Evolutionary conservation across 1,140 invertebrate species (phyloP).

Genomic region (Watersipora subatra): DNA sequence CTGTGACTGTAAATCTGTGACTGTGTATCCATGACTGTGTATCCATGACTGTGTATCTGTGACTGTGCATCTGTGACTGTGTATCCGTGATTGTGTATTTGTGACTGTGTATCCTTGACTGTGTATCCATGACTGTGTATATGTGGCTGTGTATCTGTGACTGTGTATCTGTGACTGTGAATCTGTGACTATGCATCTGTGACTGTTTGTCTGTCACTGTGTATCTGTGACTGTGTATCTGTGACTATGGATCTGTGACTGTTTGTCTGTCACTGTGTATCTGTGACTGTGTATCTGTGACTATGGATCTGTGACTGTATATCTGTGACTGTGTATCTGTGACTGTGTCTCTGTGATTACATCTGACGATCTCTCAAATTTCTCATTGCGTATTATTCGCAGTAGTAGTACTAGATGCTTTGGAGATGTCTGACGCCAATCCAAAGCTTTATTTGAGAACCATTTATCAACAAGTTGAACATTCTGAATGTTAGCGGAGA

Average conservation of each 20-base stretch:
- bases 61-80: neutral
- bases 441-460: no score
- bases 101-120: neutral
- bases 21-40: neutral
- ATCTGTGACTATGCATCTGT: neutral
- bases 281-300: neutral
- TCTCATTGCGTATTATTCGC: neutral
- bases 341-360: neutral
- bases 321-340: neutral
- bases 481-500: neutral
- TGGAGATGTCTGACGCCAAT: no score
- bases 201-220: neutral
- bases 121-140: neutral
- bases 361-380: neutral
- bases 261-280: neutral
- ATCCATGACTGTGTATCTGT: neutral
- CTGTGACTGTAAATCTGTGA: neutral
- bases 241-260: neutral
- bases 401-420: neutral
- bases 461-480: neutral
- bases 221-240: neutral
- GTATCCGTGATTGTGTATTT: neutral
- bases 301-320: neutral
- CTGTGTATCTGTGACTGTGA: conserved; percentile 2
- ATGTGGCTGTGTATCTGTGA: conserved; percentile 4